Evolutionary conservation across 2,888 invertebrate species (phyloP).

Genomic region (Macaria notata): DNA sequence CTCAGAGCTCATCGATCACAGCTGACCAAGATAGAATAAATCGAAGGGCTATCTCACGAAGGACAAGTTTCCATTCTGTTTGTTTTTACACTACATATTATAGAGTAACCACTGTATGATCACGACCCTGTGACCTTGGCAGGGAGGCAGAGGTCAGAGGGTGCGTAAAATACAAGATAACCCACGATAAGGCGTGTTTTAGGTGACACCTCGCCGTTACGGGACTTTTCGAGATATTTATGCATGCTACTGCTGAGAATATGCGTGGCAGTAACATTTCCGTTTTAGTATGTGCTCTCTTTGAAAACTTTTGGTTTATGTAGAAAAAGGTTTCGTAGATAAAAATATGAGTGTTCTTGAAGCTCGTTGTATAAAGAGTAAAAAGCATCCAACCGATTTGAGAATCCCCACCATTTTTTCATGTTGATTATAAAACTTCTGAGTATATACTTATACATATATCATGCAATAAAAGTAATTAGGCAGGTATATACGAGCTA

Average conservation of each 20-base stretch:
- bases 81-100: background rate
- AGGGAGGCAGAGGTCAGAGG: slow-evolving; percentile 14
- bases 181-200: slow-evolving; percentile 12
- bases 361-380: no score
- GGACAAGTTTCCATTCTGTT: slow-evolving; percentile 8
- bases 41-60: background rate
- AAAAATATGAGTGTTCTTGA: no score
- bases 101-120: slow-evolving; percentile 1
- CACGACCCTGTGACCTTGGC: slow-evolving; percentile 12
- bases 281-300: no score
- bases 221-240: slow-evolving; percentile 6
- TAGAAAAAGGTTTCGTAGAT: no score
- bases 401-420: no score
- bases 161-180: slow-evolving; percentile 17
- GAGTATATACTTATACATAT: no score
- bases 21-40: background rate
- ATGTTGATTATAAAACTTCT: no score
- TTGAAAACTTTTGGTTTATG: no score
- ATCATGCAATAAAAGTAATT: no score
- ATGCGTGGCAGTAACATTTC: background rate
- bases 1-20: no score
- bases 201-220: slow-evolving; percentile 10
- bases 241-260: background rate
- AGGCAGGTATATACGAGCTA: no score
- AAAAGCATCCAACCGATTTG: no score